These are phyloP conservation scores for Xenentodon cancila DNA, from an alignment of 2,797 vertebrate species.

Conservation along the genomic window DNA sequence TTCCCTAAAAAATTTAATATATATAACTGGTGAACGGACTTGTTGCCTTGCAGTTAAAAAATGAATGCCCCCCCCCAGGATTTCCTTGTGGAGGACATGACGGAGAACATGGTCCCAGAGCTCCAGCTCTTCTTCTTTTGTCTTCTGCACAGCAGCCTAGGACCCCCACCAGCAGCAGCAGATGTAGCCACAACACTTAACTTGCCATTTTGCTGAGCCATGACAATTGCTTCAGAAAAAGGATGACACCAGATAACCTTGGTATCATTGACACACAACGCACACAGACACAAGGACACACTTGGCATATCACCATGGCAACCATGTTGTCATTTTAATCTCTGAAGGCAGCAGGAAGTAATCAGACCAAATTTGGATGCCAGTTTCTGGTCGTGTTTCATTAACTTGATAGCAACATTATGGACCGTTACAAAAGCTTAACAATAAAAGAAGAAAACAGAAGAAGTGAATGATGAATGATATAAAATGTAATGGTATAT, in stretches of 20 bases:
- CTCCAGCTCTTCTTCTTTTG: slow-evolving; percentile 31
- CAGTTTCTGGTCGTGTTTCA: slow-evolving; percentile 2
- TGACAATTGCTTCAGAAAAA: slow-evolving; percentile 44
- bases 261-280: slow-evolving; percentile 25
- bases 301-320: slow-evolving; percentile 39
- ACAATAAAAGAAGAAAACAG: too few relatives aligned
- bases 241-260: slow-evolving; percentile 58
- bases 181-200: slow-evolving; percentile 74
- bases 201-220: slow-evolving; percentile 69
- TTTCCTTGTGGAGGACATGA: slow-evolving; percentile 24
- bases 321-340: slow-evolving; percentile 46
- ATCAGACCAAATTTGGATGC: not conserved
- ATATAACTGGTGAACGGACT: not conserved
- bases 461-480: too few relatives aligned
- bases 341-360: slow-evolving; percentile 20
- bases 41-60: slow-evolving; percentile 12
- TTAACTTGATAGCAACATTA: slow-evolving; percentile 3
- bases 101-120: slow-evolving; percentile 17
- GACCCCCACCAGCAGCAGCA: slow-evolving; percentile 68
- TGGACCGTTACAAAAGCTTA: not conserved
- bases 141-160: slow-evolving; percentile 39
- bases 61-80: not conserved
- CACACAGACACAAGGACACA: slow-evolving; percentile 43
- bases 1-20: too few relatives aligned
- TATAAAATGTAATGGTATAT: too few relatives aligned